These are phyloP conservation scores for Philotrypesis tridentata DNA, from an alignment of 1,140 invertebrate genomes.

Conservation along the genomic window DNA sequence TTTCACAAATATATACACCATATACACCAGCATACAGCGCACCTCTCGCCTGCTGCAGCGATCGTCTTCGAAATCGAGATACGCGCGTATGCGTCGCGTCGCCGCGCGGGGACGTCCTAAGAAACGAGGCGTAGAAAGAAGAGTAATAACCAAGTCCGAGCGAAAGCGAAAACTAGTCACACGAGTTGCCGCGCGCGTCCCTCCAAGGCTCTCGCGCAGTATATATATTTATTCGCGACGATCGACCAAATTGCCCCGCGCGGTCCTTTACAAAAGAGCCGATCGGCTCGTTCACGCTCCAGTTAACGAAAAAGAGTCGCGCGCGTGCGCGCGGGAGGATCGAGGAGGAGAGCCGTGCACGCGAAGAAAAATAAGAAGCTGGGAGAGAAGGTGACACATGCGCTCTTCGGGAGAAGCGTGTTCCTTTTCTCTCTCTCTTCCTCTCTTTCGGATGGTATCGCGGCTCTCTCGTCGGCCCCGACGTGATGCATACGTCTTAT, in stretches of 20 bases:
- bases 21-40: no score
- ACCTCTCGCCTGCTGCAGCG: neutral
- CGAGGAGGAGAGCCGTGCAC: neutral
- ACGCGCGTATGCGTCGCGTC: neutral
- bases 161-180: conserved; percentile 6
- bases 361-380: neutral
- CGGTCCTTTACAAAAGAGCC: conserved; percentile 11
- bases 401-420: conserved; percentile 14
- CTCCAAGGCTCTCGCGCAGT: no score
- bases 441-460: conserved; percentile 34
- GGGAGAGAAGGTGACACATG: conserved; percentile 12
- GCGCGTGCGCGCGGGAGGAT: neutral
- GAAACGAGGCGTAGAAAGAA: neutral
- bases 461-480: neutral
- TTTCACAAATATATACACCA: neutral
- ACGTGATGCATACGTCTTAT: conserved; percentile 20
- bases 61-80: neutral
- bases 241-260: no score
- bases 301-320: conserved; percentile 10
- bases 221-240: neutral
- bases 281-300: neutral
- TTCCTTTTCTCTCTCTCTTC: no score
- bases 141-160: neutral
- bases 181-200: neutral
- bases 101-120: neutral